A percentile compares a stretch with the other conserved stretches of the same genome.
These are phyloP conservation scores for Malurus alboscapulatus DNA, from an alignment of 2,113 vertebrate species.

Conservation along the genomic window DNA sequence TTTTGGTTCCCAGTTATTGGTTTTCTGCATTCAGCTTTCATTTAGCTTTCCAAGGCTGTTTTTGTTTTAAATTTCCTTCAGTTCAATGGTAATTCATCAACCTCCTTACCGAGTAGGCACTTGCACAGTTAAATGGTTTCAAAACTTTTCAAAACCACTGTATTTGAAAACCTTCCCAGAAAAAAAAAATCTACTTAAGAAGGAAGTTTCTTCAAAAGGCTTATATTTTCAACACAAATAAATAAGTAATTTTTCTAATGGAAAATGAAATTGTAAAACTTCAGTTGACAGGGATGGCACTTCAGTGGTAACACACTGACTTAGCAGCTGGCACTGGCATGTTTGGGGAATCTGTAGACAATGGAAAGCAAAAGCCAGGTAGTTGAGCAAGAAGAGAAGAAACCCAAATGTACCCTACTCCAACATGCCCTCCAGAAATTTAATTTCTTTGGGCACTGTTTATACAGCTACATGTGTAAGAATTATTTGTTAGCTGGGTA, in stretches of 20 bases:
- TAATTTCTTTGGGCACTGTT: background rate
- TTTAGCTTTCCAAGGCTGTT: background rate
- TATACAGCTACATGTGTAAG: background rate
- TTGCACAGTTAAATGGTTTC: slow-evolving; percentile 28
- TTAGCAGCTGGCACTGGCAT: slow-evolving; percentile 5
- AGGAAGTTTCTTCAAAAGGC: background rate
- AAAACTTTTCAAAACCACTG: slow-evolving; percentile 37
- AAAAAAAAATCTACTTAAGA: slow-evolving; percentile 14
- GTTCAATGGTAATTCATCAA: background rate
- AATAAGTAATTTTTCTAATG: slow-evolving; percentile 8
- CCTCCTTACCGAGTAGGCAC: slow-evolving; percentile 30
- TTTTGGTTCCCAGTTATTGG: background rate
- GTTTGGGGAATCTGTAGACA: background rate
- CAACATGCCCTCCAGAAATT: background rate
- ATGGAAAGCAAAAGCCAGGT: background rate
- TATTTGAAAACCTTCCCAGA: slow-evolving; percentile 12
- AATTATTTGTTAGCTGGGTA: background rate
- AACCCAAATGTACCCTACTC: background rate
- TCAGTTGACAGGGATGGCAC: background rate
- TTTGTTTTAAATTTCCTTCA: slow-evolving; percentile 10
- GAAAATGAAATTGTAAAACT: slow-evolving; percentile 13
- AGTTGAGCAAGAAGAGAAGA: background rate
- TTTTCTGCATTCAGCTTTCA: background rate
- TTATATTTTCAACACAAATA: background rate
- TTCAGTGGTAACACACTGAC: background rate